phyloP scores from a whole-genome alignment of 2,113 vertebrate genomes.

The mouse (Mus musculus) region GRCm39 chr10:19684501-19685000 shows the following conservation, averaged over 20 bases:
- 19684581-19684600: background rate
- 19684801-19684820: background rate
- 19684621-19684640: background rate
- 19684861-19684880: background rate
- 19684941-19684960: background rate
- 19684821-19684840: background rate
- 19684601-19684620: background rate
- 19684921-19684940: background rate
- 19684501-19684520: background rate
- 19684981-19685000: too few species aligned
- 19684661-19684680: slow-evolving; percentile 25
- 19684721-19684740: background rate
- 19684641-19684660: background rate
- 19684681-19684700: background rate
- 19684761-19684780: background rate
- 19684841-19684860: background rate
- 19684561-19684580: slow-evolving; percentile 20
- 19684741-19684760: background rate
- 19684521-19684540: background rate
- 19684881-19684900: background rate
- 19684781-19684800: background rate
- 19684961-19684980: too few species aligned
- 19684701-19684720: background rate
- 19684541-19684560: slow-evolving; percentile 45
- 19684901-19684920: background rate